Evolutionary conservation across 2,113 vertebrate genomes (phyloP).

Genomic region (Engraulis encrasicolus): DNA sequence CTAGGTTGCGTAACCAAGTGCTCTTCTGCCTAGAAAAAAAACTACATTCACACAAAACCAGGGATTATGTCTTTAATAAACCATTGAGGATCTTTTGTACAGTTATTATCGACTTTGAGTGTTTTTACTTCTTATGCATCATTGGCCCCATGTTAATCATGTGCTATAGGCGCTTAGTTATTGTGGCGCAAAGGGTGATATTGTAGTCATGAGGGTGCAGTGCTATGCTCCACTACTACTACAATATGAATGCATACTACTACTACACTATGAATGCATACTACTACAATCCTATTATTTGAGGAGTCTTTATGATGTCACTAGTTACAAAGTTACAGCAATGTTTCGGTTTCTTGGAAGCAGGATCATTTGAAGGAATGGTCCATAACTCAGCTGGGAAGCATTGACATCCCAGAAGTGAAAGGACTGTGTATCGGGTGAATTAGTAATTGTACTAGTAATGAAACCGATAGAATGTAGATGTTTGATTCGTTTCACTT

Average conservation of each 20-base stretch:
- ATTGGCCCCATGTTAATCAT: too few species aligned
- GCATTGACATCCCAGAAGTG: background rate
- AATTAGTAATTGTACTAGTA: background rate
- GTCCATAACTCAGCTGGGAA: background rate
- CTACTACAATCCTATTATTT: too few species aligned
- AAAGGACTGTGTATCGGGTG: background rate
- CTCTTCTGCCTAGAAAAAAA: slow-evolving; percentile 37
- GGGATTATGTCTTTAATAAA: slow-evolving; percentile 64
- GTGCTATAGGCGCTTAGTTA: too few species aligned
- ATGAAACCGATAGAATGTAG: background rate
- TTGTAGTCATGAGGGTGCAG: too few species aligned
- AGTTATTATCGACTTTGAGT: background rate
- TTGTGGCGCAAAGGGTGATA: too few species aligned
- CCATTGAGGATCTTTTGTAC: slow-evolving; percentile 60
- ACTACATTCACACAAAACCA: background rate
- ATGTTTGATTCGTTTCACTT: too few species aligned
- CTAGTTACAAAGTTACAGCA: background rate
- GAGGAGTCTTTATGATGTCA: background rate
- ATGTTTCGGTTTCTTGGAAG: background rate
- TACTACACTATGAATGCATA: too few species aligned
- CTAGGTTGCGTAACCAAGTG: slow-evolving; percentile 26
- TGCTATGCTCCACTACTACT: too few species aligned
- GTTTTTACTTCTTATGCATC: background rate
- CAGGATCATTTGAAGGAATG: background rate
- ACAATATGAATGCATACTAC: too few species aligned